A percentile compares a stretch with the other conserved stretches of the same genome.
Evolutionary conservation across 2,888 invertebrate genomes (phyloP).

Genomic region (Sphaerophoria taeniata): DNA sequence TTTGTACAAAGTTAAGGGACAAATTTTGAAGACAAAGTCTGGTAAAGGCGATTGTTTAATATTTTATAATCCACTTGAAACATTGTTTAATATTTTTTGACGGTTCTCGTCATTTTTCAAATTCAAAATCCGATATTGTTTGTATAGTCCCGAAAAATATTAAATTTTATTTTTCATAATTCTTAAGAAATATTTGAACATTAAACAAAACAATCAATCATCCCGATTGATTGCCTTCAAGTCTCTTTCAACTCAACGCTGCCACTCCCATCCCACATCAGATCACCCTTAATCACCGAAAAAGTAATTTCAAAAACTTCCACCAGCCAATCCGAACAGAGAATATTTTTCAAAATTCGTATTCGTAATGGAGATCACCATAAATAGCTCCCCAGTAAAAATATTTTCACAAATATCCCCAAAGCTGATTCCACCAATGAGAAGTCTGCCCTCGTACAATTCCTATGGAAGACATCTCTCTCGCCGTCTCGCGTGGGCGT

Average conservation of each 20-base stretch:
- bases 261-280: conserved; percentile 1
- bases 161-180: no score
- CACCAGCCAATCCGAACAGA: conserved; percentile 36
- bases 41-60: conserved; percentile 46
- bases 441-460: not conserved
- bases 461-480: conserved; percentile 18
- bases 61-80: conserved; percentile 37
- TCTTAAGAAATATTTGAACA: no score
- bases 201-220: no score
- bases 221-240: no score
- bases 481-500: conserved; percentile 31
- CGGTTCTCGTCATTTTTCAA: no score
- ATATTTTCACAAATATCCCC: conserved; percentile 2
- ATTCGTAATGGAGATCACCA: conserved; percentile 54
- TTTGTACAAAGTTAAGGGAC: conserved; percentile 22
- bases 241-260: no score
- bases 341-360: conserved; percentile 8
- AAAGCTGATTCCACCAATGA: not conserved
- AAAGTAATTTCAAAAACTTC: not conserved
- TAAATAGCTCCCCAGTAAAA: conserved; percentile 53
- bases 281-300: not conserved
- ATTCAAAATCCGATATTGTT: no score
- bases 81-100: no score
- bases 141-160: no score
- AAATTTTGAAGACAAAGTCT: conserved; percentile 32